Percentiles rank a stretch among this genome's conserved stretches.
phyloP scores from a whole-genome alignment of 2,113 vertebrate genomes.

The Ovibos moschatus region DNA sequence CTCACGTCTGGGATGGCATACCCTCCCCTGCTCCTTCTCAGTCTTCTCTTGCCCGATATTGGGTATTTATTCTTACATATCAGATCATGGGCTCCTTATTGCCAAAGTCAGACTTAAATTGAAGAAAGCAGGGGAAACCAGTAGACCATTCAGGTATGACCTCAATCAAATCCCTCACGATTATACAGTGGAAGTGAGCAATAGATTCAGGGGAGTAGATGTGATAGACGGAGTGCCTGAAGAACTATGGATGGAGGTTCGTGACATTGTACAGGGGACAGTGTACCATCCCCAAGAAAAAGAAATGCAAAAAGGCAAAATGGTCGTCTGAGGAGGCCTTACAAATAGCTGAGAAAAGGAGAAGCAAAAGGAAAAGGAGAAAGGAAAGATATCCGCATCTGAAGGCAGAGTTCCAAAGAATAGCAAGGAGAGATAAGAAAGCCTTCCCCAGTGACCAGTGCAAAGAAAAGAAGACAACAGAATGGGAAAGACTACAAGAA shows the following conservation, averaged over 20 bases:
- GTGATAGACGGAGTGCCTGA: neutral
- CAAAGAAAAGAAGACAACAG: neutral
- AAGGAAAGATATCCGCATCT: neutral
- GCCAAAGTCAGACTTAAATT: neutral
- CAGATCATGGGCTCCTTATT: neutral
- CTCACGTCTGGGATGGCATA: fast-evolving
- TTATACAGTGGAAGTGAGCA: neutral
- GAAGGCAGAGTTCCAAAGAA: neutral
- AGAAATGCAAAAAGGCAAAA: neutral
- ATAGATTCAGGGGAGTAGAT: neutral
- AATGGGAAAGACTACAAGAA: neutral
- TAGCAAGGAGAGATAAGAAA: neutral
- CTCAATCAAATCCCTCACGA: neutral
- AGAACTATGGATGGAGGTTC: neutral
- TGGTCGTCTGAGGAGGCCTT: neutral
- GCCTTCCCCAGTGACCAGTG: neutral
- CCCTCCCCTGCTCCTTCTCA: neutral
- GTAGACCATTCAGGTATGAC: neutral
- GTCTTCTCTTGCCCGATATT: neutral
- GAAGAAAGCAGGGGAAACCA: neutral
- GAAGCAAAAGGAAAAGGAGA: neutral
- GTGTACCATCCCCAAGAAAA: neutral
- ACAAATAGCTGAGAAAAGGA: neutral
- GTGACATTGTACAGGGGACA: neutral
- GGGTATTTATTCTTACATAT: neutral